phyloP scores from a whole-genome alignment of 2,797 vertebrate species.

The Hemitrygon akajei region DNA sequence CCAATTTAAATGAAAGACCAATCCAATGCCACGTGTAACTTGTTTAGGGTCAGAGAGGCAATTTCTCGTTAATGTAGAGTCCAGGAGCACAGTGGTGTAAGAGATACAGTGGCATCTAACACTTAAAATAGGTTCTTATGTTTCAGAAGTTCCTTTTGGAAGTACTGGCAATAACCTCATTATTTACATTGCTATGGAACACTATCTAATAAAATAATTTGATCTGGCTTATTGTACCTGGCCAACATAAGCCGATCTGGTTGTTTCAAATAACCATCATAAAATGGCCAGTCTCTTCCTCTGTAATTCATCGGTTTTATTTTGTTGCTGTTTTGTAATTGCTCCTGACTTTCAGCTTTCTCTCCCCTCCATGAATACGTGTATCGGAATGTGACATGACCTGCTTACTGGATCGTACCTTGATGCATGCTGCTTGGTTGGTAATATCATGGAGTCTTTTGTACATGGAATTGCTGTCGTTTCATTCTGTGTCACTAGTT shows the following conservation, averaged over 20 bases:
- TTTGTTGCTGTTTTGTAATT: constrained; percentile 39
- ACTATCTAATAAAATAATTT: neutral
- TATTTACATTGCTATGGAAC: neutral
- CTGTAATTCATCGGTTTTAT: neutral
- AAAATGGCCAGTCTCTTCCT: constrained; percentile 9
- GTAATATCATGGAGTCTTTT: constrained; percentile 49
- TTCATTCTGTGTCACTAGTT: neutral
- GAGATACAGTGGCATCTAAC: too few species aligned
- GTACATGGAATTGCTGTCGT: constrained; percentile 44
- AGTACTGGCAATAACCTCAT: too few species aligned
- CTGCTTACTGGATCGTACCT: constrained; percentile 56
- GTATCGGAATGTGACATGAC: constrained; percentile 61
- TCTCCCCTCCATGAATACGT: constrained; percentile 54
- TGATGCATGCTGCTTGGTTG: constrained; percentile 65
- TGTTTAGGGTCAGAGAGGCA: too few species aligned
- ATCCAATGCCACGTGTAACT: too few species aligned
- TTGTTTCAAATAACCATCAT: neutral
- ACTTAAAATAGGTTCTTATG: too few species aligned
- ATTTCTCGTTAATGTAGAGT: too few species aligned
- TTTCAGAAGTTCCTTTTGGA: too few species aligned
- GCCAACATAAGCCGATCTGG: neutral
- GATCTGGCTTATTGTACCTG: neutral
- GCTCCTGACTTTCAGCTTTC: constrained; percentile 53
- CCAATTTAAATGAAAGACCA: too few species aligned
- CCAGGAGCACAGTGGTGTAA: too few species aligned